phyloP scores from a whole-genome alignment of 1,140 invertebrate genomes.

The Megalopta genalis region DNA sequence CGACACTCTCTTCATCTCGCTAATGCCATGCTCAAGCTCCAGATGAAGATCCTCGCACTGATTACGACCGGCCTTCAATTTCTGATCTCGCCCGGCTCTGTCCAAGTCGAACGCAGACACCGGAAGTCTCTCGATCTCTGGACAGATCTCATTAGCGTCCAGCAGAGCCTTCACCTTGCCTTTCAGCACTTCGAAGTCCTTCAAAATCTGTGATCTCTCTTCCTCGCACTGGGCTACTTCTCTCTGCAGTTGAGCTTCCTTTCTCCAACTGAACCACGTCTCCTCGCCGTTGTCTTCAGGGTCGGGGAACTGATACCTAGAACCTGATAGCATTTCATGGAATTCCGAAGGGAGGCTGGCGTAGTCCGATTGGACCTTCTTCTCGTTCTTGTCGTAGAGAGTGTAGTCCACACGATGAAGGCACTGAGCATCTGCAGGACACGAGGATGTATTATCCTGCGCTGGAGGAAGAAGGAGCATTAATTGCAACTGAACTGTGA shows the following conservation, averaged over 20 bases:
- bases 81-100: conserved; percentile 59
- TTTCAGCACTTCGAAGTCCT: conserved; percentile 63
- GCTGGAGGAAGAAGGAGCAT: conserved; percentile 31
- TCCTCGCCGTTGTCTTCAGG: conserved; percentile 15
- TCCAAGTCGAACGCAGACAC: conserved; percentile 72
- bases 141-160: conserved; percentile 69
- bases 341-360: conserved; percentile 45
- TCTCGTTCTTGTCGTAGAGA: conserved; percentile 35
- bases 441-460: conserved; percentile 21
- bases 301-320: conserved; percentile 39
- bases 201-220: conserved; percentile 52
- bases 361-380: conserved; percentile 61
- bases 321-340: conserved; percentile 48
- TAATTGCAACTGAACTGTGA: background rate
- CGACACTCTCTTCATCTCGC: conserved; percentile 70
- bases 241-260: conserved; percentile 37
- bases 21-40: conserved; percentile 71
- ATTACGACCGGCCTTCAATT: conserved; percentile 70
- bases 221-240: conserved; percentile 45
- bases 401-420: conserved; percentile 19
- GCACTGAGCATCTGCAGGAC: background rate
- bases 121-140: conserved; percentile 65
- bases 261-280: conserved; percentile 70
- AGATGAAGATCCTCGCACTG: conserved; percentile 70
- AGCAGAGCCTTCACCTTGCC: conserved; percentile 60